phyloP scores from a whole-genome alignment of 2,888 invertebrate genomes.

The Chouioia cunea region DNA sequence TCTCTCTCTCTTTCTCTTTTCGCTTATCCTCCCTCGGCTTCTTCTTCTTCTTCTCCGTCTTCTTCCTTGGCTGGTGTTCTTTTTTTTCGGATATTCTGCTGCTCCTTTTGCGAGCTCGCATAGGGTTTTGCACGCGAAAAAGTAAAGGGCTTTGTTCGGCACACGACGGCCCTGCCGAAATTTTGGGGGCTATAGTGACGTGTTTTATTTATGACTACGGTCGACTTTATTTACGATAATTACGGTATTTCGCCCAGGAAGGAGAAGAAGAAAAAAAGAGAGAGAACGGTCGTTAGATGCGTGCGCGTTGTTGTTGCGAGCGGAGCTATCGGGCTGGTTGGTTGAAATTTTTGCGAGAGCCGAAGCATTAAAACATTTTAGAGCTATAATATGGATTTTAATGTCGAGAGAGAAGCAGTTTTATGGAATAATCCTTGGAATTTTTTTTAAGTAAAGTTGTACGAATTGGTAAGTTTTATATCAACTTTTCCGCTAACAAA shows the following conservation, averaged over 20 bases:
- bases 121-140: conserved; percentile 25
- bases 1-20: no score
- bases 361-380: no score
- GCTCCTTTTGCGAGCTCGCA: neutral
- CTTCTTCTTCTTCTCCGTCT: conserved; percentile 11
- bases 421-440: no score
- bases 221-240: conserved; percentile 41
- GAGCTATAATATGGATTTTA: no score
- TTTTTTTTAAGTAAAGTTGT: no score
- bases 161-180: neutral
- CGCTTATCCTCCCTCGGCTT: conserved; percentile 12
- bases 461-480: no score
- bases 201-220: conserved; percentile 38
- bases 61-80: neutral
- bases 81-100: neutral
- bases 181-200: neutral
- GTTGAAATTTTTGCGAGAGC: no score
- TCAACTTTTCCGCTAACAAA: no score
- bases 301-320: neutral
- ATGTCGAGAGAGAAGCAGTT: no score
- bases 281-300: neutral
- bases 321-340: neutral
- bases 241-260: conserved; percentile 13
- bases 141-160: conserved; percentile 33
- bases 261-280: neutral